These are phyloP conservation scores for Dasysyrphus albostriatus DNA, from an alignment of 2,888 invertebrate species.

Conservation along the genomic window DNA sequence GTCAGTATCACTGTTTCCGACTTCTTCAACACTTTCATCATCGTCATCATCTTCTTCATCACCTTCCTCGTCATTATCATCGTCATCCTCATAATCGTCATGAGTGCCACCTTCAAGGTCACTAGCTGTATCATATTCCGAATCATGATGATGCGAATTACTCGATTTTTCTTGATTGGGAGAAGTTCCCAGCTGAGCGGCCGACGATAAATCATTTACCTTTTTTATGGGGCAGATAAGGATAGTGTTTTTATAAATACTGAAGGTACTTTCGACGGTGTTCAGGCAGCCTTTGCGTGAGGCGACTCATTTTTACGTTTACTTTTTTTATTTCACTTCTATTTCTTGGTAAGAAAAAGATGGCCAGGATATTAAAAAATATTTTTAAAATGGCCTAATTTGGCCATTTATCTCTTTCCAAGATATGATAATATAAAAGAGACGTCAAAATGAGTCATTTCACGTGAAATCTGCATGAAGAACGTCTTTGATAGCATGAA, in stretches of 20 bases:
- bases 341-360: too few relatives aligned
- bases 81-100: constrained; percentile 80
- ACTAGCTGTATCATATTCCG: constrained; percentile 84
- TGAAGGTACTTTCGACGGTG: background rate
- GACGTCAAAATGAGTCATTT: too few relatives aligned
- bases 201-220: constrained; percentile 60
- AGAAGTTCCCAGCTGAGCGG: constrained; percentile 80
- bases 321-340: too few relatives aligned
- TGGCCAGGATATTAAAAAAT: too few relatives aligned
- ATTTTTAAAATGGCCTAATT: too few relatives aligned
- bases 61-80: constrained; percentile 79
- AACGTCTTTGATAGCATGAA: too few relatives aligned
- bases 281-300: too few relatives aligned
- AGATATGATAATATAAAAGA: too few relatives aligned
- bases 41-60: constrained; percentile 79
- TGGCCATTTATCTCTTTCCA: too few relatives aligned
- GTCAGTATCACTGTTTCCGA: constrained; percentile 78
- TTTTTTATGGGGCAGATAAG: constrained; percentile 1
- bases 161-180: constrained; percentile 82
- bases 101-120: constrained; percentile 83
- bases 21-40: constrained; percentile 79
- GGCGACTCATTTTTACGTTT: too few relatives aligned
- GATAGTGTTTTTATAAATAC: background rate
- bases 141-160: constrained; percentile 83
- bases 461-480: too few relatives aligned